These are phyloP conservation scores for Aspiorhynchus laticeps DNA, from an alignment of 2,113 vertebrate species.

Conservation along the genomic window DNA sequence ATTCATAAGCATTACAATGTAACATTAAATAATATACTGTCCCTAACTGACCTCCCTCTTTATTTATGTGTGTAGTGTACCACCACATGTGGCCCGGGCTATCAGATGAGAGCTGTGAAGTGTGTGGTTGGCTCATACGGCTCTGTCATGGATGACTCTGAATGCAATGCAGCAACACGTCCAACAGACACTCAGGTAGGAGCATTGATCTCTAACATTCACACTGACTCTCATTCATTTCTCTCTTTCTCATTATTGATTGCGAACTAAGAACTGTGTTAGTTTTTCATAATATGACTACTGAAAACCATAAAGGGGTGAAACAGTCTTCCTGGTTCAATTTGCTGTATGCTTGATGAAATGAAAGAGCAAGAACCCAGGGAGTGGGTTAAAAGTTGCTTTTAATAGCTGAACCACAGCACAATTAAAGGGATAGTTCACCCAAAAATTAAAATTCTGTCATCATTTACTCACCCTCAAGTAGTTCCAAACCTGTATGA, in stretches of 20 bases:
- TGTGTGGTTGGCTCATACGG: conserved; percentile 88
- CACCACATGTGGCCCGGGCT: conserved; percentile 90
- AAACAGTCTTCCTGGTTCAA: background rate
- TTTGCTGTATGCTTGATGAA: background rate
- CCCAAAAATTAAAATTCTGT: no score
- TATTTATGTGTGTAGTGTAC: conserved; percentile 82
- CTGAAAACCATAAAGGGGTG: background rate
- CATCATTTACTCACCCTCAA: no score
- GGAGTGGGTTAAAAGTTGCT: background rate
- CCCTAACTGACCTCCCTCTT: conserved; percentile 18
- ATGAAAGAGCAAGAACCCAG: background rate
- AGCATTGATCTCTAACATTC: background rate
- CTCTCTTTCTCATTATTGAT: background rate
- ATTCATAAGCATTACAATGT: conserved; percentile 18
- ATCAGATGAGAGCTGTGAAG: conserved; percentile 94
- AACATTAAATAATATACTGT: conserved; percentile 34
- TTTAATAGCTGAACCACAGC: background rate
- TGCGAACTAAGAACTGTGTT: background rate
- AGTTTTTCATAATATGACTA: background rate
- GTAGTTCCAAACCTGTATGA: no score
- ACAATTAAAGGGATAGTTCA: background rate
- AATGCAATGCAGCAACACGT: conserved; percentile 92
- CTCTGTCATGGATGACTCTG: conserved; percentile 87
- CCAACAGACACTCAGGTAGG: conserved; percentile 92
- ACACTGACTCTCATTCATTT: background rate